Evolutionary conservation across 2,797 vertebrate genomes (phyloP).

Genomic region (Pristis pectinata): DNA sequence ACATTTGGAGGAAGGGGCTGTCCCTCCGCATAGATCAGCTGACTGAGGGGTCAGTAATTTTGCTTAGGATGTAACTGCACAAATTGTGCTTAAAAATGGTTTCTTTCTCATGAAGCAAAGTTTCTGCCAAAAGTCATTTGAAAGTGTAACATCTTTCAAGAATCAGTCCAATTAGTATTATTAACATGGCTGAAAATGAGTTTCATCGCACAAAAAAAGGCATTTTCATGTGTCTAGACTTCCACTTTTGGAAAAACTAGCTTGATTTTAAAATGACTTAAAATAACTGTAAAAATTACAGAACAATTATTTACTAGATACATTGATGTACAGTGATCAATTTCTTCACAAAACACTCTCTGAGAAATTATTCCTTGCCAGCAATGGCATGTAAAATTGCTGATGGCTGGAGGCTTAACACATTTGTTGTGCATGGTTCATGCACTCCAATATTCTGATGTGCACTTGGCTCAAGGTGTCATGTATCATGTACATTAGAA

Average conservation of each 20-base stretch:
- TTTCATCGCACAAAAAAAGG: neutral
- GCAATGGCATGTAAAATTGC: too few species aligned
- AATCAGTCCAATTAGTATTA: neutral
- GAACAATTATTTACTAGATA: neutral
- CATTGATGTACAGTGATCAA: neutral
- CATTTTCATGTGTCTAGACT: neutral
- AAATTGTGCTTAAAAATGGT: neutral
- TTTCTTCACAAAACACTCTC: neutral
- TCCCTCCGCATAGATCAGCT: neutral
- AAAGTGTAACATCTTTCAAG: neutral
- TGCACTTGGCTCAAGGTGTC: too few species aligned
- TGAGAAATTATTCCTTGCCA: too few species aligned
- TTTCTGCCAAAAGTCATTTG: neutral
- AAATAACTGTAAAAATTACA: neutral
- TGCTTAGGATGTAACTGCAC: neutral
- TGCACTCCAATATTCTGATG: too few species aligned
- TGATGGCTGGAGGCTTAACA: too few species aligned
- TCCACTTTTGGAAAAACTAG: neutral
- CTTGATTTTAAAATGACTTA: neutral
- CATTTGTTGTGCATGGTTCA: too few species aligned
- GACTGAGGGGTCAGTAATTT: neutral
- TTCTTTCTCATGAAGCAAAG: neutral
- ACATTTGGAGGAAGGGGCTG: neutral
- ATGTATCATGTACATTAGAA: too few species aligned
- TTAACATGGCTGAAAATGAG: neutral